Percentiles rank a stretch among this genome's conserved stretches.
These are phyloP conservation scores for Haliclona indistincta DNA, from an alignment of 37 sponge, comb jelly and placozoan genomes.

Conservation along the genomic window DNA sequence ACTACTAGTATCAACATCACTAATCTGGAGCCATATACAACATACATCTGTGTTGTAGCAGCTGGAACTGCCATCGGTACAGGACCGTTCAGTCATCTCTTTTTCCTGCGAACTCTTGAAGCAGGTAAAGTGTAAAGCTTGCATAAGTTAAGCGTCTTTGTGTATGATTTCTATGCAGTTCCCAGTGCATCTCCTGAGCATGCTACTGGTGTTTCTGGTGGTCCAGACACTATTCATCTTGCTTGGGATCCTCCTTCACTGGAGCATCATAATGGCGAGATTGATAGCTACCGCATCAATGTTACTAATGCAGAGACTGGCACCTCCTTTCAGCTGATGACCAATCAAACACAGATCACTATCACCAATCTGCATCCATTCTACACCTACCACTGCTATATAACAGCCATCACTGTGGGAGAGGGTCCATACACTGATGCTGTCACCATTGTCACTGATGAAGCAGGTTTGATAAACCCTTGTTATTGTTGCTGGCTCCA, in stretches of 20 bases:
- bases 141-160: neutral
- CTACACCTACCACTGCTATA: conserved; percentile 28
- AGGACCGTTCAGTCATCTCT: conserved; percentile 33
- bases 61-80: conserved; percentile 34
- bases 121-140: conserved; percentile 5
- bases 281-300: conserved; percentile 25
- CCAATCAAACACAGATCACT: neutral
- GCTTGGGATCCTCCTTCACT: conserved; percentile 16
- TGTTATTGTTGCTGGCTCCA: neutral
- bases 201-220: neutral
- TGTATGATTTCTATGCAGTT: conserved; percentile 5
- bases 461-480: conserved; percentile 32
- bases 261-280: conserved; percentile 33
- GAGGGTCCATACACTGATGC: conserved; percentile 18
- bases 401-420: conserved; percentile 27
- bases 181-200: conserved; percentile 18
- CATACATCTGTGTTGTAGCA: conserved; percentile 21
- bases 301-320: conserved; percentile 1
- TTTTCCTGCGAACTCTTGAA: conserved; percentile 15
- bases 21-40: conserved; percentile 12
- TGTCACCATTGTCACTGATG: conserved; percentile 12
- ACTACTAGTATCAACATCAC: neutral
- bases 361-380: conserved; percentile 36
- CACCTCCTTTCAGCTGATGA: neutral
- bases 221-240: conserved; percentile 1